Evolutionary conservation across 2,113 vertebrate species (phyloP).

Genomic region (Anser cygnoides): DNA sequence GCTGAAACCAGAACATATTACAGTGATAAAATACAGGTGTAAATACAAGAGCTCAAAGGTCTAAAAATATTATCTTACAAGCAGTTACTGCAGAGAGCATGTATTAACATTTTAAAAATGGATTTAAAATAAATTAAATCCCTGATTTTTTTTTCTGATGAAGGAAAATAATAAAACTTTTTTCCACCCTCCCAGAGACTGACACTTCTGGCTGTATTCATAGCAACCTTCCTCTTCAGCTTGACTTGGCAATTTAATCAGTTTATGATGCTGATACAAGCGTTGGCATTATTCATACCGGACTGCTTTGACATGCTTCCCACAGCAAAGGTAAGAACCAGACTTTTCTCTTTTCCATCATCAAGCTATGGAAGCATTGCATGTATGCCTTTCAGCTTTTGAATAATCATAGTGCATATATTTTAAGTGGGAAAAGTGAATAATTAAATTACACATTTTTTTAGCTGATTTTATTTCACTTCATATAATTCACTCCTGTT

Average conservation of each 20-base stretch:
- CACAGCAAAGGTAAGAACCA: conserved; percentile 80
- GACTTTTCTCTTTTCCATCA: not conserved
- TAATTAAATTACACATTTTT: not conserved
- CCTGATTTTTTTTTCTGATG: not conserved
- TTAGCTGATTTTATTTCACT: not conserved
- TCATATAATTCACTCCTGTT: not conserved
- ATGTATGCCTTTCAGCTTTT: not conserved
- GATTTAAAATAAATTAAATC: not conserved
- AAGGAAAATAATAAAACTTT: not conserved
- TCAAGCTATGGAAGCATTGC: not conserved
- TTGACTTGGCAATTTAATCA: conserved; percentile 99
- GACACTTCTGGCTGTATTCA: conserved; percentile 84
- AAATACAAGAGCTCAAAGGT: not conserved
- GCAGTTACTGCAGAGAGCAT: not conserved
- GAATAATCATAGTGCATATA: not conserved
- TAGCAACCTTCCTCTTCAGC: conserved; percentile 91
- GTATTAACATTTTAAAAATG: not conserved
- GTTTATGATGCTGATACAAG: conserved; percentile 93
- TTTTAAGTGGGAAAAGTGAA: not conserved
- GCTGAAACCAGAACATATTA: not conserved
- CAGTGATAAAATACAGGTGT: not conserved
- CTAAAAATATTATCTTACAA: not conserved
- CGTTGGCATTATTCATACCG: conserved; percentile 86
- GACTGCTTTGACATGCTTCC: conserved; percentile 89
- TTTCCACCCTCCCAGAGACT: conserved; percentile 79